Base-by-base conservation (phyloP, 2,113 vertebrate genomes). In the Oryzias curvinotus region DNA sequence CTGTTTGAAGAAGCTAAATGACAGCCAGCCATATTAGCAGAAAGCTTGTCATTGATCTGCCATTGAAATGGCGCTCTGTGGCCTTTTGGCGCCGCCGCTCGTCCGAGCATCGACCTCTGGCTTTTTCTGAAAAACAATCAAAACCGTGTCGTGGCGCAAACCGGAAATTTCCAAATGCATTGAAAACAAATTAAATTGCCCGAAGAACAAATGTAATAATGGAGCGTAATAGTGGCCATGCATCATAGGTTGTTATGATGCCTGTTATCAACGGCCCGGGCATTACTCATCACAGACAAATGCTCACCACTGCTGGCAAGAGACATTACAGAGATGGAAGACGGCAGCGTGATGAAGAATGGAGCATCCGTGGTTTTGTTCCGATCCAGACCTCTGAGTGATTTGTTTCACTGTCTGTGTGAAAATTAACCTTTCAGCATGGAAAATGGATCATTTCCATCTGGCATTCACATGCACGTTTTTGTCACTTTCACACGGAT, bases 271-370 rank as follows among this genome's bases (percentile, higher is more conserved):
- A 49, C 68, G 30, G 70, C 53, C 46, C n/a, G 26, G 78, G 65
- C 75, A 82, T 85, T 84, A 74, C 68, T 85, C 85, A 82, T 77
- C 57, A 57, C 7, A 62, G 80, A 77, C 70, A 76, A 84, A 83
- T 70, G 62, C 57, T 81, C 65, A 54, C 36, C 60, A 52, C 62
- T 66, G 50, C 74, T 80, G 63, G 72, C 64, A 76, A 44, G 59
- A 75, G 57, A 68, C 51, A 71, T 77, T 63, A 64, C 26, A 69
- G 61, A 78, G 62, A 80, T 65, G 61, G 68, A 62, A 65, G 65
- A 62, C 41, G 58, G 36, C 61, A 57, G 47, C 19, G 14, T 56
- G 53, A 58, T 70, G 63, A 81, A 70, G 5, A 64, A 73, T 65
- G 28, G 43, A 50, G 62, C 56, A 65, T 73, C 71, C 71, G 57